Conservation (phyloP, 2,113 vertebrate species). For the Nanorana parkeri region DNA sequence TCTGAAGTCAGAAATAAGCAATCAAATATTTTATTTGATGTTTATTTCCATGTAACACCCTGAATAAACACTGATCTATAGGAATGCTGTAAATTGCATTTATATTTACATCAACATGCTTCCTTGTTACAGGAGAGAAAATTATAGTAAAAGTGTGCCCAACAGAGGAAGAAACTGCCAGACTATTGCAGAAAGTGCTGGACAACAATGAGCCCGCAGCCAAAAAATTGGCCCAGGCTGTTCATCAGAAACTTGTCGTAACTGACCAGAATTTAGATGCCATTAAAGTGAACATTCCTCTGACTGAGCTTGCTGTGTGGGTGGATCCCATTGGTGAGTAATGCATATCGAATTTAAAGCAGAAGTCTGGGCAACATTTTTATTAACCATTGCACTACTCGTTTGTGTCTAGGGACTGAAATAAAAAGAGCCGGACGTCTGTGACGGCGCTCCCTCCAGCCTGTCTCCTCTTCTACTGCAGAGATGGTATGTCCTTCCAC, state of each 20-base stretch:
- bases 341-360: neutral
- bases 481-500: too few species aligned
- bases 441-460: too few species aligned
- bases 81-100: too few species aligned
- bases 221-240: slow-evolving; percentile 76
- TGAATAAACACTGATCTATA: too few species aligned
- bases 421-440: too few species aligned
- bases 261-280: slow-evolving; percentile 67
- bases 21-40: too few species aligned
- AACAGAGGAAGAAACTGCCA: slow-evolving; percentile 72
- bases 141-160: slow-evolving; percentile 76
- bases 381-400: too few species aligned
- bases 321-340: slow-evolving; percentile 86
- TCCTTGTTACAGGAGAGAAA: slow-evolving; percentile 76
- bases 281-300: slow-evolving; percentile 69
- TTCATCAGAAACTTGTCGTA: slow-evolving; percentile 77
- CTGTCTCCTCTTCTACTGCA: too few species aligned
- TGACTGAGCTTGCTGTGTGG: slow-evolving; percentile 80
- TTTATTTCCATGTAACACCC: too few species aligned
- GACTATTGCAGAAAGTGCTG: slow-evolving; percentile 78
- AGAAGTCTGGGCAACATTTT: too few species aligned
- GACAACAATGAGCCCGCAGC: slow-evolving; percentile 75
- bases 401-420: too few species aligned
- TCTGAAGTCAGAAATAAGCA: too few species aligned
- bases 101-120: neutral